A percentile compares a stretch with the other conserved stretches of the same genome.
Evolutionary conservation across 2,113 vertebrate genomes (phyloP).

Genomic region (Orcinus orca): DNA sequence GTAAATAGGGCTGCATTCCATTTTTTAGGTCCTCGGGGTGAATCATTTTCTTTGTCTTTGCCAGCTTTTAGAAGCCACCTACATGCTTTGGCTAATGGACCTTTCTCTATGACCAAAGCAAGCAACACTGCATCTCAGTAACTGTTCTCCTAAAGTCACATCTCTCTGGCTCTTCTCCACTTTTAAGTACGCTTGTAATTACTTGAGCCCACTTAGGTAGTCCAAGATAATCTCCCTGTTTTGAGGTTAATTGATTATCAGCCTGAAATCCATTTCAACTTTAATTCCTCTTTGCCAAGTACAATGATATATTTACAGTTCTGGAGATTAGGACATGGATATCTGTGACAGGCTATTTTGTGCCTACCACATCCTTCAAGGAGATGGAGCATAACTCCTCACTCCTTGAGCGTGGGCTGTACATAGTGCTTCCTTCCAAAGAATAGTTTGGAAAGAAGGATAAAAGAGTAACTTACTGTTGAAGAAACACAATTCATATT

Average conservation of each 20-base stretch:
- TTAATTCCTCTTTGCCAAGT: not conserved
- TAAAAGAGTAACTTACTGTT: not conserved
- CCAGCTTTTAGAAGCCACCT: not conserved
- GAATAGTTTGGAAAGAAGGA: not conserved
- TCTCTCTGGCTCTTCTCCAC: not conserved
- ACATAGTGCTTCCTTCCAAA: not conserved
- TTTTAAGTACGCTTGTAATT: not conserved
- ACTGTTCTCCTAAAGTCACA: not conserved
- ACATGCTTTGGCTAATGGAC: not conserved
- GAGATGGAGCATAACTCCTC: not conserved
- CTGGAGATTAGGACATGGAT: not conserved
- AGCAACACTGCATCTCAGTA: not conserved
- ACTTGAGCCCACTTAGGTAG: not conserved
- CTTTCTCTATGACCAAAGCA: not conserved
- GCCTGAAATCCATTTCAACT: not conserved
- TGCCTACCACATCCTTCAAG: not conserved
- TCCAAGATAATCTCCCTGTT: not conserved
- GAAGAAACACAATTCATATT: not conserved
- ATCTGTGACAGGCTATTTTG: not conserved
- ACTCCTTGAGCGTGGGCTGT: not conserved
- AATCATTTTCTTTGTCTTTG: not conserved
- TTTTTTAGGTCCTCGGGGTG: fast-evolving
- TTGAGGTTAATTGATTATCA: not conserved
- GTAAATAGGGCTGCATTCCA: not conserved
- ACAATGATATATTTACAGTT: not conserved